Conservation (phyloP, 2,888 invertebrate species). For the Amblyjoppa fuscipennis region DNA sequence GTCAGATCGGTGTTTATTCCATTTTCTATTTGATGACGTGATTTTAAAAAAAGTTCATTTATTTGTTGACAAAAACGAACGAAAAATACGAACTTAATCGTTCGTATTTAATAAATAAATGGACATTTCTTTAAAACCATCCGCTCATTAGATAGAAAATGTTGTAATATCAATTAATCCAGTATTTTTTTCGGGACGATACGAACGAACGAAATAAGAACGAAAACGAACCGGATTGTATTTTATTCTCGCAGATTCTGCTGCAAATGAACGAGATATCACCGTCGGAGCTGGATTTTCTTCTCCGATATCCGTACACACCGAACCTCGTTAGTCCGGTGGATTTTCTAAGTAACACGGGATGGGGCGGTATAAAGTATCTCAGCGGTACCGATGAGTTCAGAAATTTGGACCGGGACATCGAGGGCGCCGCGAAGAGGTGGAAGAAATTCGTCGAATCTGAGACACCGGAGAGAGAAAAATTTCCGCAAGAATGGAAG, state of each 20-base stretch:
- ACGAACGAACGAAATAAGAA: not conserved
- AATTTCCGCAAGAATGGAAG: conserved; percentile 98
- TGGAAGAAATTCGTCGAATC: conserved; percentile 98
- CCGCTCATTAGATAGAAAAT: too few species aligned
- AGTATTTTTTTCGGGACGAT: not conserved
- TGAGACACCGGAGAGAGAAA: conserved; percentile 97
- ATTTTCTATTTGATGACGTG: too few species aligned
- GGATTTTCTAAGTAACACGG: conserved; percentile 92
- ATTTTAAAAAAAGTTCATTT: too few species aligned
- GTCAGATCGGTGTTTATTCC: too few species aligned
- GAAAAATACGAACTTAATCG: too few species aligned
- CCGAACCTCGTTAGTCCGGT: conserved; percentile 92
- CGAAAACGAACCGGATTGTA: not conserved
- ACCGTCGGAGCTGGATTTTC: conserved; percentile 92
- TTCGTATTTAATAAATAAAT: too few species aligned
- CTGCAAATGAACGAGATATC: conserved; percentile 90
- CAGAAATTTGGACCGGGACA: conserved; percentile 94
- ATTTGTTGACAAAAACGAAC: too few species aligned
- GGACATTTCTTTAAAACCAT: too few species aligned
- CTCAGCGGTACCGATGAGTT: conserved; percentile 92
- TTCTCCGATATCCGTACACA: conserved; percentile 93
- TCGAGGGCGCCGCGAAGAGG: conserved; percentile 95
- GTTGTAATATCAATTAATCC: not conserved
- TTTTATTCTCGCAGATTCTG: conserved; percentile 86
- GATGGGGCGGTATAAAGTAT: conserved; percentile 94